Percentiles rank a stretch among this genome's conserved stretches.
Evolutionary conservation across 2,888 invertebrate genomes (phyloP).

Genomic region (Drosophila putrida): DNA sequence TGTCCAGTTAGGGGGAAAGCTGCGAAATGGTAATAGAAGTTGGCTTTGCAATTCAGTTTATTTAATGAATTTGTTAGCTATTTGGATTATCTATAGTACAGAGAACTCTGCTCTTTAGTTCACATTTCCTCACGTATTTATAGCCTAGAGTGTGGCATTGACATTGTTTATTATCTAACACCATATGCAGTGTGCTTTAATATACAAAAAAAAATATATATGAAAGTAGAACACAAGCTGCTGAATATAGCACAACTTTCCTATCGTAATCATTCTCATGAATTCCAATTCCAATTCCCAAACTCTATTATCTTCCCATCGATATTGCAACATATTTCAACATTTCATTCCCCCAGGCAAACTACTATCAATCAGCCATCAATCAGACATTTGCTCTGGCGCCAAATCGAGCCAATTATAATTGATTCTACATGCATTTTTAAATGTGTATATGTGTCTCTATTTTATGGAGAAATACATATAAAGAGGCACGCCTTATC

Average conservation of each 20-base stretch:
- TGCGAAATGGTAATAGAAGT: background rate
- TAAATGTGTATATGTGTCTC: background rate
- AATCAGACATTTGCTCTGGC: conserved; percentile 5
- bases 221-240: conserved; percentile 38
- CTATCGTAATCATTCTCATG: background rate
- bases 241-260: conserved; percentile 44
- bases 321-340: conserved; percentile 28
- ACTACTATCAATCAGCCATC: conserved; percentile 17
- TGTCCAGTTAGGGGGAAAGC: conserved; percentile 38
- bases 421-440: conserved; percentile 23
- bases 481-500: conserved; percentile 24
- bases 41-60: conserved; percentile 15
- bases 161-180: conserved; percentile 67
- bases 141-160: conserved; percentile 41
- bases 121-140: conserved; percentile 31
- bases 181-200: conserved; percentile 13
- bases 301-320: conserved; percentile 14
- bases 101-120: conserved; percentile 24
- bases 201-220: background rate
- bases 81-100: conserved; percentile 32
- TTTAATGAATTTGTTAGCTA: conserved; percentile 3
- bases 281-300: background rate
- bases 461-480: conserved; percentile 1
- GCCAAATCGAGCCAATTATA: conserved; percentile 17
- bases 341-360: background rate